Percentiles rank a stretch among this genome's conserved stretches.
Evolutionary conservation across 2,797 vertebrate genomes (phyloP).

Genomic region (Tamandua tetradactyla): DNA sequence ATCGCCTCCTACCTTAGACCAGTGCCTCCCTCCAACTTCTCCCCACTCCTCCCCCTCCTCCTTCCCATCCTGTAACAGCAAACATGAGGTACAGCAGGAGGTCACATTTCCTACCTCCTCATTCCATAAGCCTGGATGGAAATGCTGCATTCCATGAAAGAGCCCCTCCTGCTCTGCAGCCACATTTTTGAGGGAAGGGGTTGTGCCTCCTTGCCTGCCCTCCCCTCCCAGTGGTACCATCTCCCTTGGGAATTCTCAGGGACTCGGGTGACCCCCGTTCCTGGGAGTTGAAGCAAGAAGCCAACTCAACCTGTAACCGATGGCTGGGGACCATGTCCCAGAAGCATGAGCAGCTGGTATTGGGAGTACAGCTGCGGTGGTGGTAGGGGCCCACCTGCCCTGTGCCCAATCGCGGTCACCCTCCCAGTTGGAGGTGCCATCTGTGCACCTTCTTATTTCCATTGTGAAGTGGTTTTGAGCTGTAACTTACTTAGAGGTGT

Average conservation of each 20-base stretch:
- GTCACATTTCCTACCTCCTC: too few species aligned
- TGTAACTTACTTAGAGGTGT: background rate
- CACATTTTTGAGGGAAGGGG: too few species aligned
- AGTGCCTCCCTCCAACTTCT: background rate
- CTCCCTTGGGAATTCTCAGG: background rate
- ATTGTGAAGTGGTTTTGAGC: background rate
- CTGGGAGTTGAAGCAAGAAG: background rate
- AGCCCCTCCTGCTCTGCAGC: background rate
- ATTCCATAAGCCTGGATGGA: too few species aligned
- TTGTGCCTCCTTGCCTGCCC: too few species aligned
- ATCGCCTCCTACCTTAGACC: background rate
- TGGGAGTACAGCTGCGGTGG: accelerated
- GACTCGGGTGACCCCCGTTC: background rate
- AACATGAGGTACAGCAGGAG: background rate
- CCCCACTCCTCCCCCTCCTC: background rate
- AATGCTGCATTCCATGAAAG: too few species aligned
- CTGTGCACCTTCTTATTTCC: background rate
- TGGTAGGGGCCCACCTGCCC: too few species aligned
- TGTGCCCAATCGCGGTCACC: background rate
- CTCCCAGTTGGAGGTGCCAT: background rate
- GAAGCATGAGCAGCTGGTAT: background rate
- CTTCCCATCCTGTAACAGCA: background rate
- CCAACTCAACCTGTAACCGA: background rate
- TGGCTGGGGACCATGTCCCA: background rate
- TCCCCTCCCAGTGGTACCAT: background rate